phyloP scores from a whole-genome alignment of 2,113 vertebrate species.

The Apteryx owenii region DNA sequence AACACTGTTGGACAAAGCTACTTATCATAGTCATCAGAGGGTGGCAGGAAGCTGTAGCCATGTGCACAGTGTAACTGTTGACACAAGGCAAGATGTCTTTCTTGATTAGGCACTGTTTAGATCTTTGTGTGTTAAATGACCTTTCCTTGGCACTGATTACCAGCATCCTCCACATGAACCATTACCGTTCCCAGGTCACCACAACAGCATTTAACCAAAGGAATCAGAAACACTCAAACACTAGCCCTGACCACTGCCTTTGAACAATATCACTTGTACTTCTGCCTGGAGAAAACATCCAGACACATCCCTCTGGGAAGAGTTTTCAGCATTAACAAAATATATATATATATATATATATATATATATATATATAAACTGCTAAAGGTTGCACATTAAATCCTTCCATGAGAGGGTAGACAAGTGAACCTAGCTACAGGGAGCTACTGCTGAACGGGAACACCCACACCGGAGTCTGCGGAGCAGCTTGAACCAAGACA shows the following conservation, averaged over 20 bases:
- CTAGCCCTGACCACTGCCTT: neutral
- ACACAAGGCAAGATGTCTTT: neutral
- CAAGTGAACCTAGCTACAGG: neutral
- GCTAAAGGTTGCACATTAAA: neutral
- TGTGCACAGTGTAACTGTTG: neutral
- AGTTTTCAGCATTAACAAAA: neutral
- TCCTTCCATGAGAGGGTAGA: neutral
- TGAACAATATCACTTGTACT: neutral
- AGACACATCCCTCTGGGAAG: neutral
- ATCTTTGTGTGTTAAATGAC: neutral
- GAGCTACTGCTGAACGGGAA: no score
- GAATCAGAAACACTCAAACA: conserved; percentile 10
- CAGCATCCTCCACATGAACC: neutral
- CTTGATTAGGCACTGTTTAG: conserved; percentile 4
- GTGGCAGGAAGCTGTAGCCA: neutral
- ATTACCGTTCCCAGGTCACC: neutral
- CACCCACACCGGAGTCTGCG: fast-evolving
- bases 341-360: no score
- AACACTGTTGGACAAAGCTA: neutral
- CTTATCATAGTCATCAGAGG: neutral
- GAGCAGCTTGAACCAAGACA: neutral
- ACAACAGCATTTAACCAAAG: neutral
- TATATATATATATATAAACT: neutral
- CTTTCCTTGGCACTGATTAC: neutral
- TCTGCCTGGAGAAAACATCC: neutral